Conservation (phyloP, 1,140 invertebrate species). For the Polypedilum vanderplanki region DNA sequence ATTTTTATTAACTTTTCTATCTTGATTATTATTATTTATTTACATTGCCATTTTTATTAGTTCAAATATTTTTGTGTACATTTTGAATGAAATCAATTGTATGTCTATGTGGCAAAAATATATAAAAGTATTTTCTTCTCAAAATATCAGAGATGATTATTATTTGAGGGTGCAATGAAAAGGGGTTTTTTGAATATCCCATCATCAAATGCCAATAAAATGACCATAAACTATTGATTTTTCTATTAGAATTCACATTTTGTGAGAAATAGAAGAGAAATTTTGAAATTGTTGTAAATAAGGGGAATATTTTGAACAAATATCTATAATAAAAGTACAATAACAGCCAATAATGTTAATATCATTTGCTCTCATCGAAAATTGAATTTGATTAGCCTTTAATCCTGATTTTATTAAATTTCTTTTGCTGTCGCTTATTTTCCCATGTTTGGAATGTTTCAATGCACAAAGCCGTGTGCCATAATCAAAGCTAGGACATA, state of each 20-base stretch:
- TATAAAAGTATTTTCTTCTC: too few species aligned
- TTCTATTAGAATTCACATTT: constrained; percentile 14
- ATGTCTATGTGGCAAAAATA: too few species aligned
- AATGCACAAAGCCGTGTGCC: background rate
- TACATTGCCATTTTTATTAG: too few species aligned
- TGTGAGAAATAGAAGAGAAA: background rate
- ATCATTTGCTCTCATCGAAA: background rate
- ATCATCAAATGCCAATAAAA: background rate
- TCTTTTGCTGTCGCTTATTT: background rate
- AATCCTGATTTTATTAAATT: constrained; percentile 26
- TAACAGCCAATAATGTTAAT: constrained; percentile 7
- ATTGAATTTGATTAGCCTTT: constrained; percentile 22
- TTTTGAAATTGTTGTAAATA: background rate
- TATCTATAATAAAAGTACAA: background rate
- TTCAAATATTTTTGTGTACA: too few species aligned
- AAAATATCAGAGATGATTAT: too few species aligned
- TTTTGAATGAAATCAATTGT: too few species aligned
- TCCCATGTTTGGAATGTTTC: background rate
- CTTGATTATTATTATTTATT: too few species aligned
- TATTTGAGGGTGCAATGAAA: too few species aligned
- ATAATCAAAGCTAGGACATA: background rate
- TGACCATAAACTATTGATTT: background rate
- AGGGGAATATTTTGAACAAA: background rate
- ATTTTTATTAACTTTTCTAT: too few species aligned
- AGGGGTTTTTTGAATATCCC: too few species aligned